Evolutionary conservation across 1,140 invertebrate species (phyloP), one percentile per base, ranked within the genome.

Genomic region (Heliconius himera): DNA sequence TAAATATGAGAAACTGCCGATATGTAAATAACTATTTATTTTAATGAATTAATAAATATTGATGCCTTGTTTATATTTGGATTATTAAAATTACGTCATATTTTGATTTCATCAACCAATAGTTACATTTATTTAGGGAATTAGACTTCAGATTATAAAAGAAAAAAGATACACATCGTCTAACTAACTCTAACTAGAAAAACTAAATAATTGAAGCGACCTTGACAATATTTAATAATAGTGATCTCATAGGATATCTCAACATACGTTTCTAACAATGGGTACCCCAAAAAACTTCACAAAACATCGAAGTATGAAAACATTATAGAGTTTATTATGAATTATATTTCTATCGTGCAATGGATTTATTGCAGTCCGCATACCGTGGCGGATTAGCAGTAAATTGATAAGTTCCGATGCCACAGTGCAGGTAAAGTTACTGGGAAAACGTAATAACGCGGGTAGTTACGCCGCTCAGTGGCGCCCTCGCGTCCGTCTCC

Each of bases 331-430:
- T 66, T 66, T 66, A 29, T 66, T 66, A 29, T 66, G 60, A 66
- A 66, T 66, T 66, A 66, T 66, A 0, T 72, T 79, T 79, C 76
- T 82, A 81, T 82, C 81, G 76, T n/a, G 29, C 73, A 78, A 84
- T 82, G 75, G 81, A 82, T 82, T 84, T 81, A 84, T 84, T 81
- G 77, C 81, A 80, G 74, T 78, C 36, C 76, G 78, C 72, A 51
- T 76, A 76, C 74, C 76, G 81, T 76, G 70, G 75, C 73, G 81
- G 75, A 84, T 85, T 78, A 85, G 81, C 81, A 66, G 81, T 81
- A 85, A 81, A 80, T 81, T 81, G 80, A 85, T 85, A 83, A 81
- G 78, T 82, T 81, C 76, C 70, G 78, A 85, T 80, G 76, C 79
- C 72, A 81, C 77, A 75, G 77, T 70, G 33, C 78, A 73, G 73